A percentile compares a stretch with the other conserved stretches of the same genome.
These are phyloP conservation scores for Malurus alboscapulatus DNA, from an alignment of 2,113 vertebrate genomes.

Conservation along the genomic window DNA sequence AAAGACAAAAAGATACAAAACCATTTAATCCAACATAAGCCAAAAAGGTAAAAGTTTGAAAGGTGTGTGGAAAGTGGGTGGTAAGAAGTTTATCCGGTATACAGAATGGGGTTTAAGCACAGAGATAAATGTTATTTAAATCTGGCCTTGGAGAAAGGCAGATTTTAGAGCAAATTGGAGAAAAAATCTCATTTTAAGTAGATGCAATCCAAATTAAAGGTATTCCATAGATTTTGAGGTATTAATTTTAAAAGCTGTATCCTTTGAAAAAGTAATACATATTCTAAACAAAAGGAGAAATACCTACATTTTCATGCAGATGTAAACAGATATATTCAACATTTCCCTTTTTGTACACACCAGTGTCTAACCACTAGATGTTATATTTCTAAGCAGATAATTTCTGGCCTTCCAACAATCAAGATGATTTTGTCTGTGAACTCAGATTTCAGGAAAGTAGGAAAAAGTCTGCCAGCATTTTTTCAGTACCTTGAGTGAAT, in stretches of 20 bases:
- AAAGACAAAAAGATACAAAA: background rate
- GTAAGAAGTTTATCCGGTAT: background rate
- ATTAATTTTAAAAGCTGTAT: background rate
- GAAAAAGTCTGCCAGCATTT: background rate
- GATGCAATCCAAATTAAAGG: background rate
- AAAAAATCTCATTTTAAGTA: background rate
- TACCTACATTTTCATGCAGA: background rate
- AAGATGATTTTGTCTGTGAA: background rate
- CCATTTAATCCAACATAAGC: background rate
- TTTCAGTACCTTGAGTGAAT: background rate
- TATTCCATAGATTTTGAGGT: background rate
- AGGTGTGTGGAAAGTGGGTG: background rate
- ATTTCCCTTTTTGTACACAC: background rate
- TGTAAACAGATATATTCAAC: background rate
- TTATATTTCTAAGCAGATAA: background rate
- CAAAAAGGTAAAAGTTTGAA: background rate
- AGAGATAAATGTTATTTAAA: background rate
- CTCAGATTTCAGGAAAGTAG: background rate
- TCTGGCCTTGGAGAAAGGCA: background rate
- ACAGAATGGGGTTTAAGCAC: background rate
- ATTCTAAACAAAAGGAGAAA: background rate
- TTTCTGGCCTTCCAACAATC: background rate
- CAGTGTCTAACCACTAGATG: background rate
- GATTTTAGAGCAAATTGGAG: background rate
- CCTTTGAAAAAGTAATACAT: background rate